Evolutionary conservation across 2,797 vertebrate genomes (phyloP).

Genomic region (Silurus aristotelis): DNA sequence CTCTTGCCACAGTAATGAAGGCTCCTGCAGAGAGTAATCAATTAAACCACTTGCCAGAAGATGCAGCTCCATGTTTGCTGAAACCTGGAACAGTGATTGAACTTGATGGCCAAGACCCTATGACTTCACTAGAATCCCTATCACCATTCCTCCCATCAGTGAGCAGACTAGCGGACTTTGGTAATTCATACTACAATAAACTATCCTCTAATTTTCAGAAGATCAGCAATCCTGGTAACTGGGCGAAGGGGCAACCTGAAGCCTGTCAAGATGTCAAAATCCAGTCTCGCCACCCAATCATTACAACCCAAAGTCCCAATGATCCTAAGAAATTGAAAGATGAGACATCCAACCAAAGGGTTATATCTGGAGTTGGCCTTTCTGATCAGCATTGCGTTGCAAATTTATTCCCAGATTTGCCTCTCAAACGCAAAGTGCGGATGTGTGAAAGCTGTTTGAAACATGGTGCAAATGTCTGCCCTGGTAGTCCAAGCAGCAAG

Average conservation of each 20-base stretch:
- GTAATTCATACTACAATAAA: conserved; percentile 61
- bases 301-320: neutral
- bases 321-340: conserved; percentile 39
- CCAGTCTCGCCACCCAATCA: conserved; percentile 29
- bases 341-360: conserved; percentile 52
- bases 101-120: conserved; percentile 56
- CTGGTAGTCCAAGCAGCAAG: conserved; percentile 41
- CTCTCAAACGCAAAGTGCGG: conserved; percentile 44
- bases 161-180: conserved; percentile 71
- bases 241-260: conserved; percentile 45
- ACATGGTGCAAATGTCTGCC: conserved; percentile 2
- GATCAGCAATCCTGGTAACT: conserved; percentile 18
- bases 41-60: neutral
- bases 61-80: neutral
- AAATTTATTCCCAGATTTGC: conserved; percentile 46
- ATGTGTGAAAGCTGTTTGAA: conserved; percentile 71
- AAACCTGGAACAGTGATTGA: conserved; percentile 1
- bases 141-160: conserved; percentile 71
- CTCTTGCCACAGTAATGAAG: conserved; percentile 30
- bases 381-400: conserved; percentile 62
- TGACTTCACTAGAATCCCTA: conserved; percentile 66
- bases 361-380: conserved; percentile 3
- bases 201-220: conserved; percentile 58
- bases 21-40: neutral
- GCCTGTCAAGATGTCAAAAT: conserved; percentile 53